Base-by-base conservation (phyloP, 2,797 vertebrate species). In the Hyperoplus immaculatus region DNA sequence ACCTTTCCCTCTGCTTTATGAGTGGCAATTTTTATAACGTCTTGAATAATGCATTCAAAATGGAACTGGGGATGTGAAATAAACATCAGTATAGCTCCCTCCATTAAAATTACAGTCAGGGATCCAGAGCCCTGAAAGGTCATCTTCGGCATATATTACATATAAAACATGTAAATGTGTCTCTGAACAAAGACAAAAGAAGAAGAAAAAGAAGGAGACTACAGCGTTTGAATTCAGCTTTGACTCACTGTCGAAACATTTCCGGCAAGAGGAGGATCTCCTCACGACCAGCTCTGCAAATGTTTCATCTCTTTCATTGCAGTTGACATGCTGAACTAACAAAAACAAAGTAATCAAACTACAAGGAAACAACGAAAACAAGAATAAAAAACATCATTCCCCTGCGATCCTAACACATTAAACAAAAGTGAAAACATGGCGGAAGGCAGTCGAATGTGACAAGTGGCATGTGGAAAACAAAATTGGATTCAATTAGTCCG, bases 11-110 rank as follows among this genome's bases (percentile, higher is more conserved):
- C 21, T 72, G 57, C 29, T 78, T 84, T 84, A 72, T 67, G 60
- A 81, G 70, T 41, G 58, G 46, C 75, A 76, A 73, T 68, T 84
- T 83, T 84, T 71, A 86, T 79, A 71, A 62, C 64, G 51, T 81
- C 78, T 61, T 92, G 84, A 92, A 94, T 92, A 89, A 91, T 93
- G 81, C 72, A 90, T 91, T 77, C 70, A 86, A 83, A 87, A 84
- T 51, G 41, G 66, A 81, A 77, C 67, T 11, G 55, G 65, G 67
- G 78, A 81, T 60, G 55, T 62, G 73, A 80, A 90, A 88, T 81
- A 87, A 89, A 88, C 77, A 90, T 75, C 76, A 82, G 70, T 81
- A 65, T 70, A 74, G 57, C 72, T 47, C 61, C 61, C 42, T 55
- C 55, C 50, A 81, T 63, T 74, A 53, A 53, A 81, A 75, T 72